phyloP scores from a whole-genome alignment of 2,888 invertebrate genomes.

The Papilio demoleus region DNA sequence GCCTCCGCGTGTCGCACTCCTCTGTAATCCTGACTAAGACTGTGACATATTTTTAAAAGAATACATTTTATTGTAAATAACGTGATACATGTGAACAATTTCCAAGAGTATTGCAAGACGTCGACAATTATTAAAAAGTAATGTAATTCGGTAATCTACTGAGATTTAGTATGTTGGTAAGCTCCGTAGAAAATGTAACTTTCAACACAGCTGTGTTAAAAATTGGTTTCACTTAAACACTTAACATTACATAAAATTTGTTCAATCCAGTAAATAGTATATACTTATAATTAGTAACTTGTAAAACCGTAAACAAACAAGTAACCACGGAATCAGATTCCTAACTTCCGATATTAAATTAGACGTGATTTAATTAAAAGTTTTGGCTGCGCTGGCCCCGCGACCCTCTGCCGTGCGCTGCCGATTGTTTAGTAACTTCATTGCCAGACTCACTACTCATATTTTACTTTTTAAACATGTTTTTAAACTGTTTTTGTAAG shows the following conservation, averaged over 20 bases:
- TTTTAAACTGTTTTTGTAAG: not conserved
- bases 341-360: slow-evolving; percentile 6
- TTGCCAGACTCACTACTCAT: not conserved
- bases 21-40: not conserved
- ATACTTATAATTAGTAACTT: not conserved
- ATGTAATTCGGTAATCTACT: too few relatives aligned
- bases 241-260: not conserved
- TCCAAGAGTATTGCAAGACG: too few relatives aligned
- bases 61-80: too few relatives aligned
- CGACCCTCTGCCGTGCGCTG: not conserved
- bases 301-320: not conserved
- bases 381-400: not conserved
- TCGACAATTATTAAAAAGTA: too few relatives aligned
- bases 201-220: too few relatives aligned
- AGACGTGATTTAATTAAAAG: slow-evolving; percentile 20
- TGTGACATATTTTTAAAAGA: too few relatives aligned
- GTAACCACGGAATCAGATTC: not conserved
- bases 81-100: too few relatives aligned
- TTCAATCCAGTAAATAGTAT: not conserved
- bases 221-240: too few relatives aligned
- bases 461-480: not conserved
- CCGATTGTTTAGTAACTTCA: not conserved
- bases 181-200: too few relatives aligned
- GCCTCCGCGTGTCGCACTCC: not conserved
- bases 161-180: too few relatives aligned